phyloP scores from a whole-genome alignment of 1,140 invertebrate genomes.

The Sitophilus oryzae region DNA sequence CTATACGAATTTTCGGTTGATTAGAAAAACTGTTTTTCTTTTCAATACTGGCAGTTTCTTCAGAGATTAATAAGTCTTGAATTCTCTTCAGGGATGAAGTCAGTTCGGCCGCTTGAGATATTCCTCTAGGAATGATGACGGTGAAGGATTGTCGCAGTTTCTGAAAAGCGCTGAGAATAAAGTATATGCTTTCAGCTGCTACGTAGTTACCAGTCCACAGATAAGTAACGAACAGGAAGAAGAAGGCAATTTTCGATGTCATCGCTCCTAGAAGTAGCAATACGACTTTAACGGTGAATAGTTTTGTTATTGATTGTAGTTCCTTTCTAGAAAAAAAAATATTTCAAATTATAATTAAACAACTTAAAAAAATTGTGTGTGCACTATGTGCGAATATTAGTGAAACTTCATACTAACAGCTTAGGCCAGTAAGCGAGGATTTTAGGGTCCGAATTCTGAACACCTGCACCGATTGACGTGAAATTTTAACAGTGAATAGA shows the following conservation, averaged over 20 bases:
- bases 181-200: slow-evolving; percentile 70
- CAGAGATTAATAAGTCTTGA: slow-evolving; percentile 50
- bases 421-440: too few relatives aligned
- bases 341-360: too few relatives aligned
- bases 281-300: slow-evolving; percentile 29
- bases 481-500: too few relatives aligned
- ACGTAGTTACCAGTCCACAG: slow-evolving; percentile 61
- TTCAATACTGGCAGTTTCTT: slow-evolving; percentile 9
- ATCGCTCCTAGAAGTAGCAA: slow-evolving; percentile 45
- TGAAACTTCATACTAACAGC: too few relatives aligned
- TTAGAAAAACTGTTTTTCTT: slow-evolving; percentile 70
- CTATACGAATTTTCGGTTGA: slow-evolving; percentile 44
- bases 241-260: slow-evolving; percentile 55
- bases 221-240: slow-evolving; percentile 62
- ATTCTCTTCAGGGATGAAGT: slow-evolving; percentile 11
- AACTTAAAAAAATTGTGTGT: too few relatives aligned
- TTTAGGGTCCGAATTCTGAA: too few relatives aligned
- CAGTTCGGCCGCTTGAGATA: slow-evolving; percentile 15
- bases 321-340: slow-evolving; percentile 34
- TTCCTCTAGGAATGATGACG: slow-evolving; percentile 63
- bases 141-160: slow-evolving; percentile 66
- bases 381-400: too few relatives aligned
- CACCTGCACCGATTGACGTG: too few relatives aligned
- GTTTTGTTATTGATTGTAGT: slow-evolving; percentile 26
- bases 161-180: slow-evolving; percentile 68